phyloP scores from a whole-genome alignment of 2,797 vertebrate species.

The Acanthurus leucopareius region DNA sequence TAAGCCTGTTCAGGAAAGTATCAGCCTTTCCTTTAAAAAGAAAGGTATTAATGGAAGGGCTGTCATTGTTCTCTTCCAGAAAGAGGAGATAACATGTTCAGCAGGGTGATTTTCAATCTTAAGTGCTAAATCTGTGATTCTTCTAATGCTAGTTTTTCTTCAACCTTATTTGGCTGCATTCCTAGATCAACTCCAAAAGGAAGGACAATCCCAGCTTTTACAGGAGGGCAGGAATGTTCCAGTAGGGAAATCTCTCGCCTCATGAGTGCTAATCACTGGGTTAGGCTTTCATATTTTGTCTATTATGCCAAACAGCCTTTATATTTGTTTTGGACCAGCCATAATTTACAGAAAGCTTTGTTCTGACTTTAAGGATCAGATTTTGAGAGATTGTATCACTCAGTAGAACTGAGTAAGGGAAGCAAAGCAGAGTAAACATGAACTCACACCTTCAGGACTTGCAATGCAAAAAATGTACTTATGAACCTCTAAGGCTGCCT shows the following conservation, averaged over 20 bases:
- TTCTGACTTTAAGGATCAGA: background rate
- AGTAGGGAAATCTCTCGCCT: constrained; percentile 4
- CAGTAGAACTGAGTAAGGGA: background rate
- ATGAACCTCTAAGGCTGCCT: constrained; percentile 1
- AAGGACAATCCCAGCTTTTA: constrained; percentile 53
- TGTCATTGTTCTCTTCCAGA: constrained; percentile 18
- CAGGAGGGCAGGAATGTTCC: constrained; percentile 35
- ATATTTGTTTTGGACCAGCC: background rate
- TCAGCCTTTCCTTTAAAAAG: background rate
- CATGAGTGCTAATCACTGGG: background rate
- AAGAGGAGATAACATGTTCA: constrained; percentile 25
- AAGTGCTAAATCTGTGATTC: constrained; percentile 10
- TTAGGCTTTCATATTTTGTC: constrained; percentile 1
- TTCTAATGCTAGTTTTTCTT: constrained; percentile 26
- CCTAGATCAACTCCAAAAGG: constrained; percentile 58
- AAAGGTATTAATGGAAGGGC: background rate
- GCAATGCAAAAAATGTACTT: background rate
- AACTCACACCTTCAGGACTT: constrained; percentile 1
- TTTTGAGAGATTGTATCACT: background rate
- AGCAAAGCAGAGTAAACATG: background rate
- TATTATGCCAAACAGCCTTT: constrained; percentile 12
- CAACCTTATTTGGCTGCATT: constrained; percentile 52
- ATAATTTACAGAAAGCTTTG: background rate
- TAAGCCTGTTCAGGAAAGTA: constrained; percentile 6
- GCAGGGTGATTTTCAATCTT: background rate